Base-by-base conservation (phyloP, 2,113 vertebrate species). In the Poicephalus gulielmi region DNA sequence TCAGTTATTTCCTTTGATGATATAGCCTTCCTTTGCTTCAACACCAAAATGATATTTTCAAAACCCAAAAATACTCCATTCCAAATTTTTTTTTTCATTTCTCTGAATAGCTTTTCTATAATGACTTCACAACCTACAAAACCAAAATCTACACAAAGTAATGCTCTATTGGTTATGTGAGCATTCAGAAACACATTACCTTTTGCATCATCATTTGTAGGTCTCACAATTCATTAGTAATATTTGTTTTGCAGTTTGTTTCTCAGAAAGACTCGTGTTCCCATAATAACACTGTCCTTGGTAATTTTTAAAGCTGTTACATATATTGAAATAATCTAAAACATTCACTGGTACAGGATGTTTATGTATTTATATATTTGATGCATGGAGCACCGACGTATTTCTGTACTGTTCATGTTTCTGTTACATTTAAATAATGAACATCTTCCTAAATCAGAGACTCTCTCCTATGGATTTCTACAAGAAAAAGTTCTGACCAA, bases 281-380 rank as follows among this genome's bases (percentile, higher is more conserved):
- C 27, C 41, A 49, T 80, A 91, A 92, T 69, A 83, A 76, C 57
- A 79, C 7, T 47, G 22, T 76, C 49, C 17, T 37, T 69, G 31
- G 22, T 49, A 69, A 89, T 90, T 84, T 95, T 85, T 79, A 94
- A 69, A 71, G 76, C 19, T 71, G 35, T 67, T 90, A 90, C 75
- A 52, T 85, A 9, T 53, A 82, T 49, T 39, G 44, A 81, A 90
- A 73, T 71, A 84, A 96, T 60, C 5, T 68, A 52, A 93, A 96
- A 50, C 25, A 84, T 75, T 93, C 76, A 79, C 5, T 49, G 66
- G 22, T 84, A 76, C 15, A 53, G 39, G 43, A 90, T 70, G n/a
- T 67, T 55, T 86, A 81, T 70, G 8, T 49, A 46, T 85, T 76
- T 76, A 63, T 57, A 17, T 50, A 86, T 64, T 62, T 49, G 62